phyloP scores from a whole-genome alignment of 1,140 invertebrate species.

The Neomicropteryx cornuta region DNA sequence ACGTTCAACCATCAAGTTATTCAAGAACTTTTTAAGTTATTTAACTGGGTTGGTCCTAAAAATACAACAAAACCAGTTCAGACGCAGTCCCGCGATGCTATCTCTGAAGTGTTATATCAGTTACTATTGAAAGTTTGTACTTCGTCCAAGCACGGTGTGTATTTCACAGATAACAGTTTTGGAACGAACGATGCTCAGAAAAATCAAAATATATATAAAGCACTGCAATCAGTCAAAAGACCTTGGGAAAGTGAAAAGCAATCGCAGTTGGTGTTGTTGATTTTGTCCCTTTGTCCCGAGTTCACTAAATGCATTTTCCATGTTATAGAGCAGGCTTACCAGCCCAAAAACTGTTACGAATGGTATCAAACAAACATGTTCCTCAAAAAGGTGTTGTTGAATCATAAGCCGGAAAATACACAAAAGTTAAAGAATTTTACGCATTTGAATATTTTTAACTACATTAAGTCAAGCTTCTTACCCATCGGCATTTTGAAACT shows the following conservation, averaged over 20 bases:
- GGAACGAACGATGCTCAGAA: constrained; percentile 44
- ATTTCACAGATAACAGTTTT: constrained; percentile 49
- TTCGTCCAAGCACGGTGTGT: constrained; percentile 56
- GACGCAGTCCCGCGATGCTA: constrained; percentile 41
- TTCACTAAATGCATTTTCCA: constrained; percentile 50
- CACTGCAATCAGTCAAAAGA: constrained; percentile 48
- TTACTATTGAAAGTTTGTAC: constrained; percentile 57
- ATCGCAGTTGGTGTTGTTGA: constrained; percentile 50
- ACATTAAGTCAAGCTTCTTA: too few relatives aligned
- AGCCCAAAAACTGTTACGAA: constrained; percentile 43
- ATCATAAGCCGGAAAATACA: too few relatives aligned
- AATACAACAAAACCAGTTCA: constrained; percentile 24
- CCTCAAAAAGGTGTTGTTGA: constrained; percentile 37
- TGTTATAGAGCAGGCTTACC: constrained; percentile 44
- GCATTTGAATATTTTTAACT: too few relatives aligned
- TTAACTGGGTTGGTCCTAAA: constrained; percentile 61
- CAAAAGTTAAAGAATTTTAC: too few relatives aligned
- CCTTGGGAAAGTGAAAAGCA: constrained; percentile 55
- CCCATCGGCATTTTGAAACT: constrained; percentile 38
- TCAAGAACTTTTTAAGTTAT: constrained; percentile 54
- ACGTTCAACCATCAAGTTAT: constrained; percentile 56
- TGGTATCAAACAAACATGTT: constrained; percentile 46
- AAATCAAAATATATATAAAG: constrained; percentile 51
- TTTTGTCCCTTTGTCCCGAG: constrained; percentile 59
- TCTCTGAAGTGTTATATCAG: constrained; percentile 46